A percentile compares a stretch with the other conserved stretches of the same genome.
Conservation (phyloP, 1,140 invertebrate species). For the Sycobia sp. region DNA sequence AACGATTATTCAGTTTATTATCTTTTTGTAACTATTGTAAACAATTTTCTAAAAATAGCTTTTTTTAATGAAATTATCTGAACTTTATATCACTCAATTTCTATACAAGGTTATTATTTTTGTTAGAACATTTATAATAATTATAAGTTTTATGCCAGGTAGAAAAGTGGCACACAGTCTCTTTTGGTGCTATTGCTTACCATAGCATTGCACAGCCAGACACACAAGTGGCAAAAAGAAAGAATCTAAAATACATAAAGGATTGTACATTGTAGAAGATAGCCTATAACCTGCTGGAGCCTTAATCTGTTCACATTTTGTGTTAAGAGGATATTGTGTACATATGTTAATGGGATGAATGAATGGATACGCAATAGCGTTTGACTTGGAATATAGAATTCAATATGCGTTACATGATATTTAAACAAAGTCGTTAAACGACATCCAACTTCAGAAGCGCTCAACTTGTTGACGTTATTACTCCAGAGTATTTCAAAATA, state of each 20-base stretch:
- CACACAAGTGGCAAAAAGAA: slow-evolving; percentile 45
- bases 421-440: slow-evolving; percentile 25
- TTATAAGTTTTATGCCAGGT: slow-evolving; percentile 28
- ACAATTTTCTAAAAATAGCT: slow-evolving; percentile 12
- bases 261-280: slow-evolving; percentile 62
- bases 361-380: slow-evolving; percentile 56
- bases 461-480: slow-evolving; percentile 33
- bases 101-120: slow-evolving; percentile 25
- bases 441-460: slow-evolving; percentile 21
- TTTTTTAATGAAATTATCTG: slow-evolving; percentile 3
- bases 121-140: slow-evolving; percentile 12
- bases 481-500: slow-evolving; percentile 13
- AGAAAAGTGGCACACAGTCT: slow-evolving; percentile 24
- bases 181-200: slow-evolving; percentile 55
- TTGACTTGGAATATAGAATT: slow-evolving; percentile 51
- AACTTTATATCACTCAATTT: slow-evolving; percentile 13
- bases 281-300: slow-evolving; percentile 62
- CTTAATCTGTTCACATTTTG: slow-evolving; percentile 62
- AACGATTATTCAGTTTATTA: neutral
- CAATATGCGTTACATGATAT: slow-evolving; percentile 45
- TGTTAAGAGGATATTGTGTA: slow-evolving; percentile 59
- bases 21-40: slow-evolving; percentile 7
- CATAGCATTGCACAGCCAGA: slow-evolving; percentile 62
- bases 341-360: slow-evolving; percentile 61
- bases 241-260: slow-evolving; percentile 52